These are phyloP conservation scores for Ptilonorhynchus violaceus DNA, from an alignment of 2,113 vertebrate species.

Conservation along the genomic window DNA sequence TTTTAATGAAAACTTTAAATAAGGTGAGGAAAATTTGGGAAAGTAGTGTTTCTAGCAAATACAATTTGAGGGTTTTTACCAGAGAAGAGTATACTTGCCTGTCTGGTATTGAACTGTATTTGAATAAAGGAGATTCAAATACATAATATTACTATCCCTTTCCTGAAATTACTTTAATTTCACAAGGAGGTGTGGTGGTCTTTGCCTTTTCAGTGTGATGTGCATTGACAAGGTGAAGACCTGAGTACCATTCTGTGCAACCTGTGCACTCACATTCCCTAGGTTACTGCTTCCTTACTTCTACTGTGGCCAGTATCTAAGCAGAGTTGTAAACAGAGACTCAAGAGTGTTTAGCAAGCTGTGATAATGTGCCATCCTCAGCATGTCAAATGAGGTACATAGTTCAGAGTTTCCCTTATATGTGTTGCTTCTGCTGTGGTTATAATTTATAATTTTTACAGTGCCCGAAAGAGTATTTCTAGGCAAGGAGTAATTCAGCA, in stretches of 20 bases:
- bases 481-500: constrained; percentile 43
- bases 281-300: neutral
- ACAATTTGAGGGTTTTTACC: neutral
- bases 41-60: neutral
- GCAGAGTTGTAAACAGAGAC: neutral
- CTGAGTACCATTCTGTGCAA: neutral
- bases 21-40: neutral
- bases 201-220: neutral
- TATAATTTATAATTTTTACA: constrained; percentile 60
- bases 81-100: neutral
- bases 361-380: constrained; percentile 10
- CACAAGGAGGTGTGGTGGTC: neutral
- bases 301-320: neutral
- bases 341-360: neutral
- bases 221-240: neutral
- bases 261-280: neutral
- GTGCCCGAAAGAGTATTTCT: constrained; percentile 19
- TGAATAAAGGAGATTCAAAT: neutral
- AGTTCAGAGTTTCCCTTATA: neutral
- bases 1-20: neutral
- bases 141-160: neutral
- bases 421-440: neutral
- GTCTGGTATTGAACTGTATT: neutral
- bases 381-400: neutral
- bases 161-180: neutral